These are phyloP conservation scores for Ceriagrion tenellum DNA, from an alignment of 2,888 invertebrate genomes.

Conservation along the genomic window DNA sequence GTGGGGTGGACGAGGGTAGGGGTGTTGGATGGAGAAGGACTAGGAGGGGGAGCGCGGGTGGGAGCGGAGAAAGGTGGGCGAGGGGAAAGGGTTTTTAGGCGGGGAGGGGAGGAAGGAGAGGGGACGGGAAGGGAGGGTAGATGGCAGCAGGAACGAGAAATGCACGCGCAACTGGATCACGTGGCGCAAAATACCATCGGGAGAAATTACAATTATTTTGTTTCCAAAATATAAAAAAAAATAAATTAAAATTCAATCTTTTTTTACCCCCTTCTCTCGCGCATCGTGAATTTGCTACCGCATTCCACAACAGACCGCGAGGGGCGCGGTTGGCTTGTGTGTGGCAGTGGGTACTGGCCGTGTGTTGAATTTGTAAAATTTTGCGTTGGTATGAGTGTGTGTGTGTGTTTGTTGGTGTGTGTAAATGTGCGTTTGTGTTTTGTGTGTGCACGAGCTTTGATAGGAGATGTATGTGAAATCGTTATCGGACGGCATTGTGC, in stretches of 20 bases:
- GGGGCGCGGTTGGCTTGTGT: not conserved
- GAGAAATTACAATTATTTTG: constrained; percentile 11
- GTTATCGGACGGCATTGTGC: not conserved
- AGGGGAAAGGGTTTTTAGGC: not conserved
- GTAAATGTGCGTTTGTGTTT: not conserved
- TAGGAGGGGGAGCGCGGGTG: not conserved
- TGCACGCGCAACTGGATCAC: constrained; percentile 11
- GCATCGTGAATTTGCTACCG: not conserved
- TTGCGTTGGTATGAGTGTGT: not conserved
- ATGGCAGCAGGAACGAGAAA: not conserved
- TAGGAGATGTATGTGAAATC: not conserved
- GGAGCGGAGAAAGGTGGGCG: not conserved
- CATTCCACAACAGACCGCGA: not conserved
- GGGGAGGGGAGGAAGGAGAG: not conserved
- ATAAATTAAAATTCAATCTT: not conserved
- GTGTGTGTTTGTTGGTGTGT: not conserved
- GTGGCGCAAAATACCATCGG: not conserved
- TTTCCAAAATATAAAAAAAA: not conserved
- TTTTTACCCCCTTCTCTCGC: not conserved
- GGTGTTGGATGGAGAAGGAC: not conserved
- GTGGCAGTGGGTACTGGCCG: not conserved
- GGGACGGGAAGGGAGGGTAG: not conserved
- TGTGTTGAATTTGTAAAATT: not conserved
- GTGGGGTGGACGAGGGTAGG: not conserved
- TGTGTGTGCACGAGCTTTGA: not conserved